A percentile compares a stretch with the other conserved stretches of the same genome.
Evolutionary conservation across 2,888 invertebrate genomes (phyloP).

Genomic region (Drosophila infuscata): DNA sequence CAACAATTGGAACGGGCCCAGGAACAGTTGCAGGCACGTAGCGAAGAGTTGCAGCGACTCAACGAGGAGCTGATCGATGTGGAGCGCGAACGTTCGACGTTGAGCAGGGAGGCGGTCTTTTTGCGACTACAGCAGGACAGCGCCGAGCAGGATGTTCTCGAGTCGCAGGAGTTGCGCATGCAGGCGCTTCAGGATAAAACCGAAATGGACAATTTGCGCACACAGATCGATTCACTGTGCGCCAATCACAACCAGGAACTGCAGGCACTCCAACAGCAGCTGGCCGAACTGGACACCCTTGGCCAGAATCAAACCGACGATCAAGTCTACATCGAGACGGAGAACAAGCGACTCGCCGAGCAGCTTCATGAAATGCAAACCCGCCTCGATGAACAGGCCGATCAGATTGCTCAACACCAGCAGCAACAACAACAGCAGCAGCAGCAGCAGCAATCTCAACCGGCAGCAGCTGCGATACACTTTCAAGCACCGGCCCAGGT

Average conservation of each 20-base stretch:
- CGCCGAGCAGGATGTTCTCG: conserved; percentile 83
- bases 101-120: conserved; percentile 82
- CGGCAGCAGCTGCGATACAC: background rate
- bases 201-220: conserved; percentile 84
- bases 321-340: conserved; percentile 85
- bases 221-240: conserved; percentile 83
- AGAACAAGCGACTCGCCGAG: conserved; percentile 87
- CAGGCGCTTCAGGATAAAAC: conserved; percentile 85
- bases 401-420: conserved; percentile 32
- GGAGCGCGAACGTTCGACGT: conserved; percentile 78
- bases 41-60: conserved; percentile 85
- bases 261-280: conserved; percentile 81
- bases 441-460: background rate
- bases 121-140: conserved; percentile 84
- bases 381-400: conserved; percentile 83
- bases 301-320: conserved; percentile 85
- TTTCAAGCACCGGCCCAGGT: conserved; percentile 65
- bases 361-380: conserved; percentile 86
- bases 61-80: conserved; percentile 78
- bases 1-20: conserved; percentile 88
- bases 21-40: conserved; percentile 86
- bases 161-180: conserved; percentile 84
- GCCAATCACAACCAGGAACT: conserved; percentile 84
- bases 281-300: conserved; percentile 83
- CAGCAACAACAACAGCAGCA: background rate